These are phyloP conservation scores for Tyria jacobaeae DNA, from an alignment of 2,888 invertebrate genomes.

Conservation along the genomic window DNA sequence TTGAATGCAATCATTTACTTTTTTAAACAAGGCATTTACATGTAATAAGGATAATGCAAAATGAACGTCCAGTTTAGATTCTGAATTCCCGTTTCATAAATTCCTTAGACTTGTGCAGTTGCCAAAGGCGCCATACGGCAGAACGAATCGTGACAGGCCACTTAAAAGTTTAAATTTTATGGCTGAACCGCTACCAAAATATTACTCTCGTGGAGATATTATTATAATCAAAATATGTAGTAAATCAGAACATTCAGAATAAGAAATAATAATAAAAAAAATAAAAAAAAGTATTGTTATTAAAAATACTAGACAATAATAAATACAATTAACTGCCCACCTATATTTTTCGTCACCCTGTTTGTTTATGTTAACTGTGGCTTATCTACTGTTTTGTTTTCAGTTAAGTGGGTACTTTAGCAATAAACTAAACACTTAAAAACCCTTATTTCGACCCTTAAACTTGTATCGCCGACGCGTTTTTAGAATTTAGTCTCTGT, in stretches of 20 bases:
- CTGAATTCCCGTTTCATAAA: background rate
- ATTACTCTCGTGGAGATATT: constrained; percentile 20
- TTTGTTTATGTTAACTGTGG: too few species aligned
- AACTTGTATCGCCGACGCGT: too few species aligned
- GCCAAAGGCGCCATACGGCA: constrained; percentile 40
- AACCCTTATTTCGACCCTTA: too few species aligned
- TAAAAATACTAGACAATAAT: background rate
- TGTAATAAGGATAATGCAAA: too few species aligned
- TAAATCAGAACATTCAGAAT: background rate
- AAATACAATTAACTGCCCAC: too few species aligned
- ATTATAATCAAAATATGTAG: background rate
- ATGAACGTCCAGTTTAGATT: background rate
- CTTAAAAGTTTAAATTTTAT: constrained; percentile 49
- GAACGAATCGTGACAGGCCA: constrained; percentile 33
- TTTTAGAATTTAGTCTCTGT: too few species aligned
- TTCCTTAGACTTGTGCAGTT: constrained; percentile 27
- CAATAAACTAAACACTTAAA: too few species aligned
- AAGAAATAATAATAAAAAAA: constrained; percentile 1
- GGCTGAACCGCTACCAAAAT: constrained; percentile 28
- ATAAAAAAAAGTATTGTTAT: background rate
- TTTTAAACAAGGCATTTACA: too few species aligned
- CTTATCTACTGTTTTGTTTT: too few species aligned
- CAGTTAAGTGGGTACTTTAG: too few species aligned
- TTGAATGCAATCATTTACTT: too few species aligned
- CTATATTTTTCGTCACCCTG: too few species aligned